Conservation (phyloP, 2,113 vertebrate genomes). For the Panthera uncia region DNA sequence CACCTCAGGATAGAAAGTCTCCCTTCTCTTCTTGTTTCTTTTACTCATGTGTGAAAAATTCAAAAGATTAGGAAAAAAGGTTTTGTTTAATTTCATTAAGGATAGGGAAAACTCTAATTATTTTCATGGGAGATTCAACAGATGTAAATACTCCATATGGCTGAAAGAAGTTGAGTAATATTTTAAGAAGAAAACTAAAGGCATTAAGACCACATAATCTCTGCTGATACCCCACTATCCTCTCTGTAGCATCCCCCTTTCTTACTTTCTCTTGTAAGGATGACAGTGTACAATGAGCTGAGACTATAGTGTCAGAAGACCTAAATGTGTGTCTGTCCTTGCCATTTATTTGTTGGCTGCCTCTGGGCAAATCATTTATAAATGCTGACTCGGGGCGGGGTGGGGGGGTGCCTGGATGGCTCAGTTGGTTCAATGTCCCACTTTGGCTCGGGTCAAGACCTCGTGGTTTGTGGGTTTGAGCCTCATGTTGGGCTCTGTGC, state of each 20-base stretch:
- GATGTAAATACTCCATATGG: not conserved
- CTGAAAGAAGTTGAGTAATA: not conserved
- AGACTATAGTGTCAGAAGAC: not conserved
- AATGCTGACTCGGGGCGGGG: not conserved
- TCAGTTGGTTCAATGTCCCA: too few species aligned
- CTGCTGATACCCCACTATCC: not conserved
- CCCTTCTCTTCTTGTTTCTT: not conserved
- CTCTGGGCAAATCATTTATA: not conserved
- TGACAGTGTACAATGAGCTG: not conserved
- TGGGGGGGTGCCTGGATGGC: too few species aligned
- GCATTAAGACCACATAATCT: not conserved
- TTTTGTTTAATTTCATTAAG: not conserved
- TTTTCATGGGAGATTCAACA: not conserved
- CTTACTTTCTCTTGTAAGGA: not conserved
- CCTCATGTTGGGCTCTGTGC: too few species aligned
- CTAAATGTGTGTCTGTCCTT: not conserved
- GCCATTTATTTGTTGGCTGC: not conserved
- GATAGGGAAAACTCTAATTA: not conserved
- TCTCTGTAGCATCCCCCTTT: not conserved
- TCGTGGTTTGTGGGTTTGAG: too few species aligned
- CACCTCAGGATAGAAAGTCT: not conserved
- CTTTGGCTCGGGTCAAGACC: too few species aligned
- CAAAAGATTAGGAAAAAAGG: not conserved
- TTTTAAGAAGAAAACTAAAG: not conserved
- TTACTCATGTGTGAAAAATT: not conserved